A percentile compares a stretch with the other conserved stretches of the same genome.
Conservation (phyloP, 64 coral and sea anemone species). For the Anthopleura sola region DNA sequence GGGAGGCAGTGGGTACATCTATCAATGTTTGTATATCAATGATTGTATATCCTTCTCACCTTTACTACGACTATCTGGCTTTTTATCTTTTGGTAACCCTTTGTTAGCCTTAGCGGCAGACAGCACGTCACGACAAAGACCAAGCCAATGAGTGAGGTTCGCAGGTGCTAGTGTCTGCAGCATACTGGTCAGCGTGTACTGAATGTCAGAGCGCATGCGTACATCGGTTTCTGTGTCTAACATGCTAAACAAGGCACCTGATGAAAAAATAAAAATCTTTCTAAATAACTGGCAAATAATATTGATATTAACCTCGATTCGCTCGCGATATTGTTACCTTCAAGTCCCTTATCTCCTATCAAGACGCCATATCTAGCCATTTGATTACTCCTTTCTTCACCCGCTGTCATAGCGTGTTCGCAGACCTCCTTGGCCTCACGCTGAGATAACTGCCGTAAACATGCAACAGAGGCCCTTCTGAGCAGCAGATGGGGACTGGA, state of each 20-base stretch:
- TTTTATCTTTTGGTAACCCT: constrained; percentile 31
- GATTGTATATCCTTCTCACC: constrained; percentile 13
- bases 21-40: too few relatives aligned
- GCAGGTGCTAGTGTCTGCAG: constrained; percentile 79
- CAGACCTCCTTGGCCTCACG: constrained; percentile 95
- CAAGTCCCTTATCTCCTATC: constrained; percentile 98
- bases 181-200: constrained; percentile 95
- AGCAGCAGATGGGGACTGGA: constrained; percentile 93
- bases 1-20: too few relatives aligned
- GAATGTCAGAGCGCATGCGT: constrained; percentile 90
- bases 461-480: constrained; percentile 85
- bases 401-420: constrained; percentile 84
- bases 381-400: constrained; percentile 53
- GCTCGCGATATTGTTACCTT: constrained; percentile 36
- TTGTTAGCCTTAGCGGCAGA: constrained; percentile 80
- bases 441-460: constrained; percentile 91
- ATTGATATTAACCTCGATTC: background rate
- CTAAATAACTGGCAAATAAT: background rate
- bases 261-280: background rate
- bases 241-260: constrained; percentile 95
- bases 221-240: constrained; percentile 92
- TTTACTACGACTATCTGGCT: constrained; percentile 28
- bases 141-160: constrained; percentile 93
- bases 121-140: constrained; percentile 81
- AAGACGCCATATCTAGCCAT: constrained; percentile 78